A percentile compares a stretch with the other conserved stretches of the same genome.
Evolutionary conservation across 2,113 vertebrate genomes (phyloP).

Genomic region (Pomatorhinus ruficollis): DNA sequence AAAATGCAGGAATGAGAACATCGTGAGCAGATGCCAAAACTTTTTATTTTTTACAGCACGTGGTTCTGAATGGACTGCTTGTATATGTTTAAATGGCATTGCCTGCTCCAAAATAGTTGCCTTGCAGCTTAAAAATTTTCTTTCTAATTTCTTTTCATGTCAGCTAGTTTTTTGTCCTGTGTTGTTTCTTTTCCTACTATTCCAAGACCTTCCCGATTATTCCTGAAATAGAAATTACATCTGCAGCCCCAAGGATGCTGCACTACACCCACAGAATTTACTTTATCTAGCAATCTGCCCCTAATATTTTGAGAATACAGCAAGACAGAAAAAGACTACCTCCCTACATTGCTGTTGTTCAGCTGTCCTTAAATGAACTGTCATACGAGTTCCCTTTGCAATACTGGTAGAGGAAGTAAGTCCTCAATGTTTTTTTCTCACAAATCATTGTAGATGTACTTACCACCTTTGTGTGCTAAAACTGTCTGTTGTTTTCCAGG

Average conservation of each 20-base stretch:
- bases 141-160: not conserved
- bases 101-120: not conserved
- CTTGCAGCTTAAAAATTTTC: not conserved
- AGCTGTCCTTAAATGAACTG: slow-evolving; percentile 9
- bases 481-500: not conserved
- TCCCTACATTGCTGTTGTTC: not conserved
- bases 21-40: not conserved
- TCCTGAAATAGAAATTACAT: not conserved
- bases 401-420: not conserved
- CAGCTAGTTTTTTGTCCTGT: not conserved
- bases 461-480: not conserved
- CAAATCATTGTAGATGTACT: not conserved
- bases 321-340: not conserved
- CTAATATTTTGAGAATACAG: not conserved
- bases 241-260: not conserved
- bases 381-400: not conserved
- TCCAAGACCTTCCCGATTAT: not conserved
- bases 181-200: not conserved
- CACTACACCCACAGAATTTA: not conserved
- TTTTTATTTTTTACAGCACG: not conserved
- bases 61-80: not conserved
- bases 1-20: not conserved
- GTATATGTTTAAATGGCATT: not conserved
- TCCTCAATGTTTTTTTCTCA: not conserved
- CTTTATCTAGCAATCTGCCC: not conserved